phyloP scores from a whole-genome alignment of 2,797 vertebrate species.

The Semaprochilodus insignis region DNA sequence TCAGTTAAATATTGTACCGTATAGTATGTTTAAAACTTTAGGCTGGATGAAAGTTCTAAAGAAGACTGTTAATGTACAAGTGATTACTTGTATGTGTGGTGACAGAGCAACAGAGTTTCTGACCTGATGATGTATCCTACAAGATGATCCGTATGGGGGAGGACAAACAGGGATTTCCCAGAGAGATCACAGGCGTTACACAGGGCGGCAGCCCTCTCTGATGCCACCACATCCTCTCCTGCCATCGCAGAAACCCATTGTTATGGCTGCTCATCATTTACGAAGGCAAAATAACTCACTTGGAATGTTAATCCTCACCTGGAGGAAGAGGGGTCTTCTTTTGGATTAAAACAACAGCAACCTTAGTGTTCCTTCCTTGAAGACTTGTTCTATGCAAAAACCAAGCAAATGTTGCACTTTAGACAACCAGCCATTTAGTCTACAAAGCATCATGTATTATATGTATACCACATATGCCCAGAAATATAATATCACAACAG shows the following conservation, averaged over 20 bases:
- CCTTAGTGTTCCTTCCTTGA: constrained; percentile 96
- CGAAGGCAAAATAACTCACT: neutral
- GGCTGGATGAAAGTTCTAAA: no score
- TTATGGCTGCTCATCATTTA: neutral
- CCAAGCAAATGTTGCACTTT: neutral
- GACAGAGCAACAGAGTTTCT: neutral
- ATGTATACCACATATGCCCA: no score
- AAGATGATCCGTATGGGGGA: constrained; percentile 97
- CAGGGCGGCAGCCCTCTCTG: constrained; percentile 91
- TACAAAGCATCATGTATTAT: neutral
- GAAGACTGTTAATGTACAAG: no score
- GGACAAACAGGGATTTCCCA: constrained; percentile 94
- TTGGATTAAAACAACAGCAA: constrained; percentile 97
- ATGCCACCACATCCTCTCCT: constrained; percentile 96
- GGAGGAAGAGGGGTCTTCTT: constrained; percentile 97
- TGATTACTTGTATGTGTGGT: neutral
- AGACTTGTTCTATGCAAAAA: constrained; percentile 87
- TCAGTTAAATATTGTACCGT: no score
- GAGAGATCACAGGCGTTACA: constrained; percentile 95
- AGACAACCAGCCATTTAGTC: neutral
- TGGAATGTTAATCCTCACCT: constrained; percentile 75
- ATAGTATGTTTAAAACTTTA: no score
- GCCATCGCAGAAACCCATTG: constrained; percentile 38
- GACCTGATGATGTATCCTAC: constrained; percentile 98
- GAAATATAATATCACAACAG: no score